phyloP scores from a whole-genome alignment of 2,113 vertebrate species.

The Cryptotis parvus region DNA sequence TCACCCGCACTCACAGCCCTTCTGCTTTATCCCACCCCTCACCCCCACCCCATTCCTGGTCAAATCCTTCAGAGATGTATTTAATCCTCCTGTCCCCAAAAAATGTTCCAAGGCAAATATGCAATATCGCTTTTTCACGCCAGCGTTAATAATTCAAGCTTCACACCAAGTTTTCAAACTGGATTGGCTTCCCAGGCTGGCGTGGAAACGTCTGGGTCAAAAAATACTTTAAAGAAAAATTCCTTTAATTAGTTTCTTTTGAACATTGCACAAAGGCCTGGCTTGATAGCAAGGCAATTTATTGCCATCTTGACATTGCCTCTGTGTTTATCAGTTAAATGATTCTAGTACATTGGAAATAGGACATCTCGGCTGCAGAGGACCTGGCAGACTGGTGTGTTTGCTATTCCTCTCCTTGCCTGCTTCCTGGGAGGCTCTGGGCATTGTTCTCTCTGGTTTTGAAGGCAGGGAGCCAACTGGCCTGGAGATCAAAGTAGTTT shows the following conservation, averaged over 20 bases:
- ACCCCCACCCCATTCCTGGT: background rate
- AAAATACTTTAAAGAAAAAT: slow-evolving; percentile 76
- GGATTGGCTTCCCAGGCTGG: slow-evolving; percentile 53
- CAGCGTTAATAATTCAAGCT: slow-evolving; percentile 73
- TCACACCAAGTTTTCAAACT: slow-evolving; percentile 69
- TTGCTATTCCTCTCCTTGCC: background rate
- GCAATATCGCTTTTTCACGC: slow-evolving; percentile 57
- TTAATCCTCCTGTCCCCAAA: slow-evolving; percentile 28
- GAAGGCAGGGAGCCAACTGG: background rate
- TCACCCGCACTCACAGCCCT: background rate
- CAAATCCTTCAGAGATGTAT: slow-evolving; percentile 13
- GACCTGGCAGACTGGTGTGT: background rate
- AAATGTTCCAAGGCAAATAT: slow-evolving; percentile 61
- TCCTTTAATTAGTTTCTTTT: slow-evolving; percentile 78
- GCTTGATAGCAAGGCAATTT: slow-evolving; percentile 50
- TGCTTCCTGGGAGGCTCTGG: background rate
- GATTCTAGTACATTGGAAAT: background rate
- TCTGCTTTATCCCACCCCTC: background rate
- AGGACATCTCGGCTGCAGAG: background rate
- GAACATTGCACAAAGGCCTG: slow-evolving; percentile 67
- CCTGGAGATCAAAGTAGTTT: background rate
- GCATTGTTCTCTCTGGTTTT: background rate
- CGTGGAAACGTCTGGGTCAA: slow-evolving; percentile 65
- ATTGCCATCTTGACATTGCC: slow-evolving; percentile 52
- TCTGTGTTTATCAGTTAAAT: slow-evolving; percentile 62